phyloP scores from a whole-genome alignment of 2,797 vertebrate species.

The Gastrophryne carolinensis region DNA sequence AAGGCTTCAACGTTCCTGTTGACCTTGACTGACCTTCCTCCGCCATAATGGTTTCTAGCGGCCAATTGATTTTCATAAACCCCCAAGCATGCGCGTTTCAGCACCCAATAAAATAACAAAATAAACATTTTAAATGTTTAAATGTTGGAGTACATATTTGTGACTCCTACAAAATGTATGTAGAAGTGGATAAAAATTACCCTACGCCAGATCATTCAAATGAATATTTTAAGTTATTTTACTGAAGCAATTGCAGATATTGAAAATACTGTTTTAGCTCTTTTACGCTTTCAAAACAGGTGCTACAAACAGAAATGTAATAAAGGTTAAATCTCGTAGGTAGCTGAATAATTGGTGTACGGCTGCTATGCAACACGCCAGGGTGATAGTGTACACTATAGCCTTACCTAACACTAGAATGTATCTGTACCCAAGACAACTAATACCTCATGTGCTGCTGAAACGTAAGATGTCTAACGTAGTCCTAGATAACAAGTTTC shows the following conservation, averaged over 20 bases:
- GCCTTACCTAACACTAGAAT: constrained; percentile 6
- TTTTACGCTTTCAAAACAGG: not conserved
- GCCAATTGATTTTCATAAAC: too few species aligned
- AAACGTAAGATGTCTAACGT: not conserved
- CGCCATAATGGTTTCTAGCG: too few species aligned
- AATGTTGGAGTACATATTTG: too few species aligned
- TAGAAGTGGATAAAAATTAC: too few species aligned
- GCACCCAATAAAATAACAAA: too few species aligned
- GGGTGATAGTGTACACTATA: not conserved
- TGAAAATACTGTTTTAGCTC: not conserved
- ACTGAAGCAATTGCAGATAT: not conserved
- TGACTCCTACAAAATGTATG: too few species aligned
- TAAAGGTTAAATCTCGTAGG: constrained; percentile 4
- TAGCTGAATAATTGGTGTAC: not conserved
- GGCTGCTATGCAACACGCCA: constrained; percentile 39
- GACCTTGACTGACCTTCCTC: too few species aligned
- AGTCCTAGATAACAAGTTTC: not conserved
- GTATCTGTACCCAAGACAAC: constrained; percentile 36
- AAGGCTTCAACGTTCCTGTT: too few species aligned
- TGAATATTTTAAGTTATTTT: too few species aligned
- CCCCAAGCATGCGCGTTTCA: too few species aligned
- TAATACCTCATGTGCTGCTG: not conserved
- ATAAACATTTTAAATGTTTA: too few species aligned
- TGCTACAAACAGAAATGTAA: not conserved
- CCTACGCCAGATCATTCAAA: too few species aligned